These are phyloP conservation scores for Chiroxiphia lanceolata DNA, from an alignment of 2,797 vertebrate species.

Conservation along the genomic window DNA sequence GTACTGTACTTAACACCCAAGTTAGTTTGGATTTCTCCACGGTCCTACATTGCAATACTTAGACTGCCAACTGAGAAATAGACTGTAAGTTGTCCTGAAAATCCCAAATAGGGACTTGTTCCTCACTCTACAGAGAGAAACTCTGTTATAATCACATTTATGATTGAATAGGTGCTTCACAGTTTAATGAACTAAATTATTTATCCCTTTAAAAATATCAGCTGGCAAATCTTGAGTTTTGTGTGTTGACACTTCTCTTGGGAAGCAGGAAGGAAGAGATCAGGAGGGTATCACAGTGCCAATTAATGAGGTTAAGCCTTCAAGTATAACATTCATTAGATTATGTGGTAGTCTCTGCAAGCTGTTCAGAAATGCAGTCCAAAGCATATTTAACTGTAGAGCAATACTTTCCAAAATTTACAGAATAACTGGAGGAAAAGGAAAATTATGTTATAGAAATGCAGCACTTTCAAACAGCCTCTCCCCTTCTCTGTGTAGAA, in stretches of 20 bases:
- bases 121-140: not conserved
- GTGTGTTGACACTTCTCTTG: constrained; percentile 26
- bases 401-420: constrained; percentile 3
- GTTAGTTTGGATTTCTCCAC: not conserved
- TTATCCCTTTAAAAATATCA: constrained; percentile 31
- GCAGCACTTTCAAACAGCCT: not conserved
- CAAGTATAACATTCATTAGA: constrained; percentile 36
- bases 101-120: not conserved
- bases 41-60: not conserved
- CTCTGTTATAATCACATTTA: not conserved
- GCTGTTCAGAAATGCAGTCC: constrained; percentile 32
- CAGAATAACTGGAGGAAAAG: not conserved
- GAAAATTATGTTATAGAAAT: constrained; percentile 6
- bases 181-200: constrained; percentile 11
- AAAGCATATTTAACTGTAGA: constrained; percentile 3
- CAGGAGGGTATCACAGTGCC: not conserved
- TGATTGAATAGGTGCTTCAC: not conserved
- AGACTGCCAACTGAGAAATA: not conserved
- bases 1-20: not conserved
- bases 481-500: not conserved
- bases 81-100: not conserved
- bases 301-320: constrained; percentile 36
- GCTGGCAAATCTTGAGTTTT: not conserved
- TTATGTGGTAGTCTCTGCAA: constrained; percentile 12
- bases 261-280: constrained; percentile 43